These are phyloP conservation scores for Cactoblastis cactorum DNA, from an alignment of 2,888 invertebrate species.

Conservation along the genomic window DNA sequence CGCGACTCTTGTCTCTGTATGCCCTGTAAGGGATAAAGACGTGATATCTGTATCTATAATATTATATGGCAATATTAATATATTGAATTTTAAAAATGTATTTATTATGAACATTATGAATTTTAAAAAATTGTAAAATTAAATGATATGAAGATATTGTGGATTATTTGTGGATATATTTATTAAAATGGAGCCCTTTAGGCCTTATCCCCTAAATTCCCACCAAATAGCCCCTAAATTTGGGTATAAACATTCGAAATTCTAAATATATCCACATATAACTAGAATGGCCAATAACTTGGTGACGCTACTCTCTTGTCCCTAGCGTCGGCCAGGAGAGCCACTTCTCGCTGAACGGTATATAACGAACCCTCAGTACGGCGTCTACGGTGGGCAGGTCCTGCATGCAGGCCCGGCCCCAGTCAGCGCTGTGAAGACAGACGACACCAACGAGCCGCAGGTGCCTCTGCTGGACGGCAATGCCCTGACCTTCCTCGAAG, in stretches of 20 bases:
- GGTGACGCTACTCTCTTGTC: slow-evolving; percentile 17
- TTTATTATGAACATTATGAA: too few species aligned
- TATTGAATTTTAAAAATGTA: too few species aligned
- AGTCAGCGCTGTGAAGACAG: slow-evolving; percentile 31
- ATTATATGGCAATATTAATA: too few species aligned
- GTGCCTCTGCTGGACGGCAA: slow-evolving; percentile 83
- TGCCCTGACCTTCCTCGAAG: slow-evolving; percentile 84
- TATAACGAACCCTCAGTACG: slow-evolving; percentile 88
- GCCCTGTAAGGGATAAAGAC: too few species aligned
- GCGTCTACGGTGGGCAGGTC: slow-evolving; percentile 54
- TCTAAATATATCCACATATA: background rate
- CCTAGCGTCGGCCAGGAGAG: slow-evolving; percentile 79
- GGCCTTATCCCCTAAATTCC: too few species aligned
- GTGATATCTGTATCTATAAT: too few species aligned
- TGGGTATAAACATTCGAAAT: background rate
- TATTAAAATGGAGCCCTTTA: too few species aligned
- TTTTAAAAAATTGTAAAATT: too few species aligned
- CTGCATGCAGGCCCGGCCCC: slow-evolving; percentile 21
- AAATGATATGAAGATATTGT: too few species aligned
- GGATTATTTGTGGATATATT: too few species aligned
- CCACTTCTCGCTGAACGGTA: slow-evolving; percentile 85
- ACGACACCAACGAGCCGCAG: slow-evolving; percentile 51
- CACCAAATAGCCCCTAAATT: too few species aligned
- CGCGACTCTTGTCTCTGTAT: too few species aligned
- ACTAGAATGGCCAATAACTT: background rate